Conservation (phyloP, 2,113 vertebrate genomes). For the Alces alces region DNA sequence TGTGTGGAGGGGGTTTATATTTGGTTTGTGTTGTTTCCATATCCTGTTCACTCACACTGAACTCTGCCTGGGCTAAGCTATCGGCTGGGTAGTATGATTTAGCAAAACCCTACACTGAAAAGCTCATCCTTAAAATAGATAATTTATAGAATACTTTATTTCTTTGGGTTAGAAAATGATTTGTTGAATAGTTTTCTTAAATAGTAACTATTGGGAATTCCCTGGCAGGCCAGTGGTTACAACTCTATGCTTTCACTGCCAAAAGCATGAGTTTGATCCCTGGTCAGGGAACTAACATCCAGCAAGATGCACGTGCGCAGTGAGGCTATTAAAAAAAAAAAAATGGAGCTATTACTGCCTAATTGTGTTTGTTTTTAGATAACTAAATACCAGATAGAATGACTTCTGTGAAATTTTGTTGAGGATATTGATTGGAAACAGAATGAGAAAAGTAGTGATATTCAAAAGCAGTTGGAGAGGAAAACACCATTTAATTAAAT, state of each 20-base stretch:
- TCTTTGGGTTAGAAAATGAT: neutral
- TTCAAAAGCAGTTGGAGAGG: neutral
- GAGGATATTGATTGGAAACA: neutral
- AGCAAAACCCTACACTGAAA: neutral
- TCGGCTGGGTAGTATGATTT: neutral
- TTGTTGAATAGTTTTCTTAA: neutral
- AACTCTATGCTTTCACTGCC: neutral
- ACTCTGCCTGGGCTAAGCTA: neutral
- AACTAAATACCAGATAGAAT: neutral
- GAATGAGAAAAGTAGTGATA: neutral
- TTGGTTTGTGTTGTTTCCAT: neutral
- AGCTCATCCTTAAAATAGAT: neutral
- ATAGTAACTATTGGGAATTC: neutral
- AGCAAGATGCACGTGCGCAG: neutral
- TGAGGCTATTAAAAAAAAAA: neutral
- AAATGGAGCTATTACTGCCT: neutral
- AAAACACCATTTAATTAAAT: neutral
- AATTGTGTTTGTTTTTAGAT: neutral
- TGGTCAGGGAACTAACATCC: neutral
- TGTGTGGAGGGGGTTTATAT: neutral
- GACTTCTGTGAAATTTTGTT: neutral
- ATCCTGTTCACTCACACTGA: neutral
- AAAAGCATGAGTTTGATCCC: neutral
- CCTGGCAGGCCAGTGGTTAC: neutral
- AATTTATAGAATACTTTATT: neutral